These are phyloP conservation scores for Hyles euphorbiae DNA, from an alignment of 1,140 invertebrate species.

Conservation along the genomic window DNA sequence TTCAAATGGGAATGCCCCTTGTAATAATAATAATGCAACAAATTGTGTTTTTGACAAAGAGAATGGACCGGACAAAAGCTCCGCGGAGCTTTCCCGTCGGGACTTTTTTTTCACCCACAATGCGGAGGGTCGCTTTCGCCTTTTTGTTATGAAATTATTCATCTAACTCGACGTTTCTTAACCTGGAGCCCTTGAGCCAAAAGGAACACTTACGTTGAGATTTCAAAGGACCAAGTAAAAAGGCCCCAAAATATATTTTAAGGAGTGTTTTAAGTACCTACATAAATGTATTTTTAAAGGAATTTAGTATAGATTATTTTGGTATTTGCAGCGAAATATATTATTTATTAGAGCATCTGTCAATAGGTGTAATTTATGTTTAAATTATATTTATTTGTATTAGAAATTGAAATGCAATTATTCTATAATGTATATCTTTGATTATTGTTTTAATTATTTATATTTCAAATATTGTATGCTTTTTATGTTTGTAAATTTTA, in stretches of 20 bases:
- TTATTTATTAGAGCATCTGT: too few relatives aligned
- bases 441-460: too few relatives aligned
- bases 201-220: neutral
- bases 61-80: constrained; percentile 13
- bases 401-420: too few relatives aligned
- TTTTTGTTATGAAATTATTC: constrained; percentile 12
- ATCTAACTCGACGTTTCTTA: constrained; percentile 1
- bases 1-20: too few relatives aligned
- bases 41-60: constrained; percentile 14
- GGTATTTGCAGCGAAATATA: too few relatives aligned
- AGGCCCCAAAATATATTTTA: neutral
- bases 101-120: constrained; percentile 2
- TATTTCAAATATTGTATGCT: too few relatives aligned
- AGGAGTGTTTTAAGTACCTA: neutral
- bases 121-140: constrained; percentile 3
- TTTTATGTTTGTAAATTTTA: too few relatives aligned
- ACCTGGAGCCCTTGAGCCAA: neutral
- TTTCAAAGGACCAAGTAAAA: neutral
- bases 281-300: too few relatives aligned
- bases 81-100: constrained; percentile 15
- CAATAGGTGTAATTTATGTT: too few relatives aligned
- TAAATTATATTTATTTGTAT: too few relatives aligned
- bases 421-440: too few relatives aligned
- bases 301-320: too few relatives aligned
- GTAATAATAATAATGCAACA: constrained; percentile 14